phyloP scores from a whole-genome alignment of 2,797 vertebrate species.

The Squalus acanthias region DNA sequence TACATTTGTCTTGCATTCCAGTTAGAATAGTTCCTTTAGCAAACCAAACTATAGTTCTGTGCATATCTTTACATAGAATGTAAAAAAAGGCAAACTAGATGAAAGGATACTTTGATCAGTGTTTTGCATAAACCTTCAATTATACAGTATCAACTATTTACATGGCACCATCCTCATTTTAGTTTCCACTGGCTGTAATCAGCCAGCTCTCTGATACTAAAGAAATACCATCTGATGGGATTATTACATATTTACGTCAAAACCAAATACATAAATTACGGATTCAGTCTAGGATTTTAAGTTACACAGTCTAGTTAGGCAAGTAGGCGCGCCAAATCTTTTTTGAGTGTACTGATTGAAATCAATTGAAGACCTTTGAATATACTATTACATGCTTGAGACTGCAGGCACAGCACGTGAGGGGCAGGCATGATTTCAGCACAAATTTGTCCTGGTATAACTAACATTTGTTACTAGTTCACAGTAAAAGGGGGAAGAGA shows the following conservation, averaged over 20 bases:
- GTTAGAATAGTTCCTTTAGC: not conserved
- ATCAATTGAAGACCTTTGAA: not conserved
- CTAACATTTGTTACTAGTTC: not conserved
- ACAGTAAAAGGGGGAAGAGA: not conserved
- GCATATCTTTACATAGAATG: not conserved
- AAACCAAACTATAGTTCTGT: not conserved
- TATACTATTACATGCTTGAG: not conserved
- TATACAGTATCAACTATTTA: slow-evolving; percentile 13
- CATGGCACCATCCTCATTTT: not conserved
- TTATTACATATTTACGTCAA: not conserved
- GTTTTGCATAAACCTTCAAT: not conserved
- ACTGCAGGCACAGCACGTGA: not conserved
- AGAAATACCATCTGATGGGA: not conserved
- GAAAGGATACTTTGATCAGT: not conserved
- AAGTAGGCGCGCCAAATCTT: not conserved
- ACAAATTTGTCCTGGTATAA: not conserved
- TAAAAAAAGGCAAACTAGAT: not conserved
- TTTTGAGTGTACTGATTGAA: not conserved
- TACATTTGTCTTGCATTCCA: not conserved
- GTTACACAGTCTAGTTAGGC: not conserved
- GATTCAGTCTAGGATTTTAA: not conserved
- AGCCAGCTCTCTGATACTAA: slow-evolving; percentile 1
- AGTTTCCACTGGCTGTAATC: not conserved
- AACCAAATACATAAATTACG: not conserved
- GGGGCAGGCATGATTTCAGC: not conserved